Conservation (phyloP, 1,140 invertebrate genomes). For the Drosophila saltans region DNA sequence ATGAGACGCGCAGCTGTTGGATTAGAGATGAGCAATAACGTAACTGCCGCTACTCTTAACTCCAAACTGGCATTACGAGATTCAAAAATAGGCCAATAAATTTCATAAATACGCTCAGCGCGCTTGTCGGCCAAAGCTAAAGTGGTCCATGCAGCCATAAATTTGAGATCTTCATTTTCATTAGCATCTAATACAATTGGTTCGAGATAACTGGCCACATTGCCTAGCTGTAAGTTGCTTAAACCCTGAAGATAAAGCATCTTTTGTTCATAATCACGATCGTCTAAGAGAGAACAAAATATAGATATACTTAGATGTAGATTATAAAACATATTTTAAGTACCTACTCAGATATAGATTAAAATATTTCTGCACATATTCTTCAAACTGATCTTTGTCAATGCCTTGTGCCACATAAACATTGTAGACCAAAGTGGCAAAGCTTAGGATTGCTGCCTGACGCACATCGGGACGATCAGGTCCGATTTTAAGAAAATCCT, state of each 20-base stretch:
- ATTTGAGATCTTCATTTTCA: slow-evolving; percentile 85
- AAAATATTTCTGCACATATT: slow-evolving; percentile 88
- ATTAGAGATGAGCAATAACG: slow-evolving; percentile 86
- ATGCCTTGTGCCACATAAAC: slow-evolving; percentile 85
- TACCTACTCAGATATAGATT: slow-evolving; percentile 77
- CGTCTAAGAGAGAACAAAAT: slow-evolving; percentile 83
- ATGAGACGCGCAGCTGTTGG: slow-evolving; percentile 87
- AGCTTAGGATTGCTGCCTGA: slow-evolving; percentile 88
- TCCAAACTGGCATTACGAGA: slow-evolving; percentile 88
- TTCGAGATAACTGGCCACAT: slow-evolving; percentile 86
- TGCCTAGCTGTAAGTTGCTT: slow-evolving; percentile 86
- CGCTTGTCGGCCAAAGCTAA: slow-evolving; percentile 84
- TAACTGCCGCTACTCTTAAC: slow-evolving; percentile 87
- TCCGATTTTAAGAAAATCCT: slow-evolving; percentile 84
- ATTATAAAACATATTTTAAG: neutral
- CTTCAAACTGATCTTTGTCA: slow-evolving; percentile 87
- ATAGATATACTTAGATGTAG: neutral
- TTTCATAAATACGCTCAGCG: slow-evolving; percentile 85
- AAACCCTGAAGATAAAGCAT: slow-evolving; percentile 89
- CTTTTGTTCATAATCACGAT: slow-evolving; percentile 86
- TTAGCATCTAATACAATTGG: slow-evolving; percentile 85
- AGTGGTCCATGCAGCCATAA: slow-evolving; percentile 86
- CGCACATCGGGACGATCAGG: slow-evolving; percentile 84
- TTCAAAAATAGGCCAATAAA: slow-evolving; percentile 88
- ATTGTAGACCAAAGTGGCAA: slow-evolving; percentile 88